These are phyloP conservation scores for Creontiades dilutus DNA, from an alignment of 2,888 invertebrate genomes.

Conservation along the genomic window DNA sequence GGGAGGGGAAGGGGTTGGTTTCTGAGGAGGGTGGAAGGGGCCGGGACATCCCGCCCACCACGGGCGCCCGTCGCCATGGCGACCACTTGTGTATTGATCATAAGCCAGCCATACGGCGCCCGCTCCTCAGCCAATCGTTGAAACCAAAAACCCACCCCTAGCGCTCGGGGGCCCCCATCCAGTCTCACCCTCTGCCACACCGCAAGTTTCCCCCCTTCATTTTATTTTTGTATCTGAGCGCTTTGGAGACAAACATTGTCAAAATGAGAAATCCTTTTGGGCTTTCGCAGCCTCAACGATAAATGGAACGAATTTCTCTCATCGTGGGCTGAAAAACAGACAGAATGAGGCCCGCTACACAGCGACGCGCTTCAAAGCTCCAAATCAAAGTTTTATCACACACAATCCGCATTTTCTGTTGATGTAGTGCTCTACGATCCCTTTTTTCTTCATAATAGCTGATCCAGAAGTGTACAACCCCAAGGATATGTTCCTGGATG, in stretches of 20 bases:
- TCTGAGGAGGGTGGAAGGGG: neutral
- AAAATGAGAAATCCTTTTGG: slow-evolving; percentile 52
- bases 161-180: neutral
- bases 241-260: slow-evolving; percentile 65
- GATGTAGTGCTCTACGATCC: too few species aligned
- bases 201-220: slow-evolving; percentile 48
- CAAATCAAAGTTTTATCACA: too few species aligned
- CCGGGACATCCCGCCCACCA: neutral
- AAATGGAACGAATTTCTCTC: too few species aligned
- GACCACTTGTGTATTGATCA: slow-evolving; percentile 70
- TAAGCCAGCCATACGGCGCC: slow-evolving; percentile 70
- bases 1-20: neutral
- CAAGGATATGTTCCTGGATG: too few species aligned
- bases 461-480: too few species aligned
- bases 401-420: too few species aligned
- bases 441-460: too few species aligned
- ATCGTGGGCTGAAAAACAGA: too few species aligned
- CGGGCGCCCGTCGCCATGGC: slow-evolving; percentile 58
- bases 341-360: too few species aligned
- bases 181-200: slow-evolving; percentile 12
- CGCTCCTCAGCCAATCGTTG: slow-evolving; percentile 69
- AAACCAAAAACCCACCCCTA: slow-evolving; percentile 62
- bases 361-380: too few species aligned
- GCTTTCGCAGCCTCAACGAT: neutral
- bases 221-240: slow-evolving; percentile 62